phyloP scores from a whole-genome alignment of 2,113 vertebrate genomes.

The Xenopus laevis region DNA sequence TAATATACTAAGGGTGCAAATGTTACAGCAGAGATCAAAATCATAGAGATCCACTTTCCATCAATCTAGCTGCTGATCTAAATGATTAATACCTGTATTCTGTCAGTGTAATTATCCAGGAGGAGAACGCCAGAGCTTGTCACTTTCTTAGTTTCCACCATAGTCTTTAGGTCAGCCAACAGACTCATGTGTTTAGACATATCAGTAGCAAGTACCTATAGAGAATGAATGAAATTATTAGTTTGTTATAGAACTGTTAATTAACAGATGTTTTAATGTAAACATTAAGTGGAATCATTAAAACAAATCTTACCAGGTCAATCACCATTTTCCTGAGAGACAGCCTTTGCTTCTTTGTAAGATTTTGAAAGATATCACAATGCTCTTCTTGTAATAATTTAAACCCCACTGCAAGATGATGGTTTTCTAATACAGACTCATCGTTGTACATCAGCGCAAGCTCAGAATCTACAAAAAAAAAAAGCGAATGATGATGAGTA shows the following conservation, averaged over 20 bases:
- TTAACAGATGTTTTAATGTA: constrained; percentile 1
- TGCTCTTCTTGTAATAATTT: constrained; percentile 94
- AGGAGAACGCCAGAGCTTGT: constrained; percentile 94
- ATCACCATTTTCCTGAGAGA: constrained; percentile 94
- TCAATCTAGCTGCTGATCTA: too few species aligned
- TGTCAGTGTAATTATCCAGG: constrained; percentile 93
- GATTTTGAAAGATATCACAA: constrained; percentile 98
- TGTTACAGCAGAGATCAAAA: too few species aligned
- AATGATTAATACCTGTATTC: constrained; percentile 81
- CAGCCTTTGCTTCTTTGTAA: constrained; percentile 91
- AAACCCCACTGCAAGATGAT: constrained; percentile 95
- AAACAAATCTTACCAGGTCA: constrained; percentile 79
- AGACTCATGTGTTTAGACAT: constrained; percentile 99
- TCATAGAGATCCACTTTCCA: too few species aligned
- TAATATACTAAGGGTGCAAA: too few species aligned
- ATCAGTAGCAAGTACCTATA: constrained; percentile 91
- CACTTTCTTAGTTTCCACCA: constrained; percentile 98
- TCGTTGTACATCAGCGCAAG: constrained; percentile 98
- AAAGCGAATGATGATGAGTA: background rate
- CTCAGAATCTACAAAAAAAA: constrained; percentile 81
- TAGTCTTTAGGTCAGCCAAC: constrained; percentile 92
- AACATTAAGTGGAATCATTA: accelerated
- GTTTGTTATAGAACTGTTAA: background rate
- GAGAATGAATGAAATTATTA: constrained; percentile 1
- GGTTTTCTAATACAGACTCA: constrained; percentile 95